A percentile compares a stretch with the other conserved stretches of the same genome.
Evolutionary conservation across 2,888 invertebrate species (phyloP).

Genomic region (Stenoptilia bipunctidactyla): DNA sequence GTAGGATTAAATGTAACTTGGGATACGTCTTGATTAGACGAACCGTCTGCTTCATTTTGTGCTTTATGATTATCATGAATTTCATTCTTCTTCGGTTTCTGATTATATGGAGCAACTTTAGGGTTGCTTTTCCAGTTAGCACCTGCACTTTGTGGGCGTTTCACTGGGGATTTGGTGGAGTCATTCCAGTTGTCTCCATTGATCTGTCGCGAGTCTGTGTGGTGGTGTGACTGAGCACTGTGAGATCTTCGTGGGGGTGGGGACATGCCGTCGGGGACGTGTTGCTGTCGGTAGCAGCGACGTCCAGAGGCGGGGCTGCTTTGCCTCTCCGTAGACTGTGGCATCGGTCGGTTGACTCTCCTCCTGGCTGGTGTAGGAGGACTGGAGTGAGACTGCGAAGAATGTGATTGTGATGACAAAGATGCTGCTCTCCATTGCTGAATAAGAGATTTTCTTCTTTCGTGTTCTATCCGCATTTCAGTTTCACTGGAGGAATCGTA

Average conservation of each 20-base stretch:
- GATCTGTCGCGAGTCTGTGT: constrained; percentile 35
- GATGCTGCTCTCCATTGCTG: constrained; percentile 85
- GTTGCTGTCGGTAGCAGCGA: constrained; percentile 44
- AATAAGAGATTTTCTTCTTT: constrained; percentile 75
- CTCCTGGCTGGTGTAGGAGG: constrained; percentile 51
- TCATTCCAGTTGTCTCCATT: constrained; percentile 59
- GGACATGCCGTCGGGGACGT: constrained; percentile 50
- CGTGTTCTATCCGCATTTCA: constrained; percentile 77
- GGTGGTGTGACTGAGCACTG: constrained; percentile 47
- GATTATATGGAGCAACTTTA: constrained; percentile 52
- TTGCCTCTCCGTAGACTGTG: constrained; percentile 46
- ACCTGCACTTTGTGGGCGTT: constrained; percentile 57
- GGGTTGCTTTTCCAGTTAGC: constrained; percentile 56
- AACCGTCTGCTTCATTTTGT: constrained; percentile 33
- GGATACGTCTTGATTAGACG: constrained; percentile 43
- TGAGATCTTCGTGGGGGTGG: constrained; percentile 50
- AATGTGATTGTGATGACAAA: constrained; percentile 56
- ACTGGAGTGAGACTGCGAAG: constrained; percentile 39
- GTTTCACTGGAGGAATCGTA: constrained; percentile 84
- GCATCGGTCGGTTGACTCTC: constrained; percentile 36
- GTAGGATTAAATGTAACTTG: constrained; percentile 64
- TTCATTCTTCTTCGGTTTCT: constrained; percentile 49
- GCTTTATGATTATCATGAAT: constrained; percentile 38
- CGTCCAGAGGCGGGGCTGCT: constrained; percentile 44
- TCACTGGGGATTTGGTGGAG: constrained; percentile 50